Evolutionary conservation across 2,113 vertebrate species (phyloP).

Genomic region (Eptatretus burgeri): DNA sequence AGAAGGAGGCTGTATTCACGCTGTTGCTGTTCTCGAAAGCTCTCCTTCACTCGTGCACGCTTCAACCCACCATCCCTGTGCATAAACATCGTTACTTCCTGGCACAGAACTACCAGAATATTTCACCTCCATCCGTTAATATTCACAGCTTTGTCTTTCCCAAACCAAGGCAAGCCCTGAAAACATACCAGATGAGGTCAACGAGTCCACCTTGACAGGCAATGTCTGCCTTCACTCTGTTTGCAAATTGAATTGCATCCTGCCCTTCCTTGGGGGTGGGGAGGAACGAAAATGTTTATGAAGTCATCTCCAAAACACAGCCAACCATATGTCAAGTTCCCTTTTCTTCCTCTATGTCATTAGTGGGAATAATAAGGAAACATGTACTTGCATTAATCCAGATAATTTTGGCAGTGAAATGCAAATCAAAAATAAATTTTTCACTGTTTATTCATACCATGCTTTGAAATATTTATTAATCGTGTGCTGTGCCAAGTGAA

Average conservation of each 20-base stretch:
- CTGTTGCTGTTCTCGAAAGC: conserved; percentile 53
- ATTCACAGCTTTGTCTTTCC: too few species aligned
- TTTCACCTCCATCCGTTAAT: not conserved
- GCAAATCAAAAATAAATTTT: too few species aligned
- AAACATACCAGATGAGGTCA: conserved; percentile 47
- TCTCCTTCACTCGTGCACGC: conserved; percentile 49
- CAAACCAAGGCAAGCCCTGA: too few species aligned
- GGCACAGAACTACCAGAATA: not conserved
- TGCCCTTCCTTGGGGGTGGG: conserved; percentile 31
- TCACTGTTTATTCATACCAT: too few species aligned
- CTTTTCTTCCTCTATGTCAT: too few species aligned
- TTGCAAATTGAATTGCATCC: conserved; percentile 62
- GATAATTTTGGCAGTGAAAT: too few species aligned
- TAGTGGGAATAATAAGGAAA: too few species aligned
- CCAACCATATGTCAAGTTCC: not conserved
- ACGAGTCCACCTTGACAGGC: conserved; percentile 52
- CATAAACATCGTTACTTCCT: not conserved
- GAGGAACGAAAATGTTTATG: not conserved
- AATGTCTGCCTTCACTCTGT: conserved; percentile 61
- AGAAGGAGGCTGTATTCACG: conserved; percentile 43
- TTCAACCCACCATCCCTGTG: conserved; percentile 70
- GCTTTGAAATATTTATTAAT: too few species aligned
- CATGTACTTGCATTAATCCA: too few species aligned
- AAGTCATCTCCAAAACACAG: not conserved
- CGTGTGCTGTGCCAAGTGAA: too few species aligned